Percentiles rank a stretch among this genome's conserved stretches.
Evolutionary conservation across 2,888 invertebrate species (phyloP).

Genomic region (Gryllus longicercus): DNA sequence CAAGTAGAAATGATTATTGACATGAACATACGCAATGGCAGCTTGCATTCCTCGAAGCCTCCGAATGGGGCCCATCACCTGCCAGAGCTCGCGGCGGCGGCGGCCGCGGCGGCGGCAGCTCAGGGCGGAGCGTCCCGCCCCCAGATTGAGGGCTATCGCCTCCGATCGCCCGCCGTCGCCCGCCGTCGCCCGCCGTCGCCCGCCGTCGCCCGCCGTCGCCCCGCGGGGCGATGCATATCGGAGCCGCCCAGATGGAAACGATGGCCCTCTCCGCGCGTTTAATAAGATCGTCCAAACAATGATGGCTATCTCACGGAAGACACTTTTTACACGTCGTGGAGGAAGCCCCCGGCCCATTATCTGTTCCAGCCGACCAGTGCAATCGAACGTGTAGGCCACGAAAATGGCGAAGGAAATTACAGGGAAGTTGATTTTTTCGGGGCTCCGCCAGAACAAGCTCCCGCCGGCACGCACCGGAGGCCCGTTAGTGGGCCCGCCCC

Average conservation of each 20-base stretch:
- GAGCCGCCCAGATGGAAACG: conserved; percentile 17
- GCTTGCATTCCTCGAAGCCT: too few relatives aligned
- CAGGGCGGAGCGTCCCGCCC: neutral
- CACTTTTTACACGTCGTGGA: conserved; percentile 17
- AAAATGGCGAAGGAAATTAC: conserved; percentile 10
- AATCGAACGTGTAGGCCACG: neutral
- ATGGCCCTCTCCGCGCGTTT: neutral
- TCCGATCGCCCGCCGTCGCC: neutral
- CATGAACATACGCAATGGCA: too few relatives aligned
- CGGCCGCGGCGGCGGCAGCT: neutral
- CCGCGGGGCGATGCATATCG: neutral
- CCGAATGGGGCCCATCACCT: too few relatives aligned
- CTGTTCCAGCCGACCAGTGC: conserved; percentile 10
- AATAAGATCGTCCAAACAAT: conserved; percentile 10
- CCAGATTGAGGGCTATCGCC: neutral
- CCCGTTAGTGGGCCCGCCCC: neutral
- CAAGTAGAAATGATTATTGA: too few relatives aligned
- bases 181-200: neutral
- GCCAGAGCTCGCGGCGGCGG: too few relatives aligned
- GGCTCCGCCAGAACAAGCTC: neutral
- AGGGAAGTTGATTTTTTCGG: conserved; percentile 17
- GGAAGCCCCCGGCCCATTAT: neutral
- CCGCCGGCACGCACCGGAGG: neutral
- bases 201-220: neutral
- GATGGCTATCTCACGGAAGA: conserved; percentile 17